These are phyloP conservation scores for Leptatherina wallacei DNA, from an alignment of 2,797 vertebrate genomes.

Conservation along the genomic window DNA sequence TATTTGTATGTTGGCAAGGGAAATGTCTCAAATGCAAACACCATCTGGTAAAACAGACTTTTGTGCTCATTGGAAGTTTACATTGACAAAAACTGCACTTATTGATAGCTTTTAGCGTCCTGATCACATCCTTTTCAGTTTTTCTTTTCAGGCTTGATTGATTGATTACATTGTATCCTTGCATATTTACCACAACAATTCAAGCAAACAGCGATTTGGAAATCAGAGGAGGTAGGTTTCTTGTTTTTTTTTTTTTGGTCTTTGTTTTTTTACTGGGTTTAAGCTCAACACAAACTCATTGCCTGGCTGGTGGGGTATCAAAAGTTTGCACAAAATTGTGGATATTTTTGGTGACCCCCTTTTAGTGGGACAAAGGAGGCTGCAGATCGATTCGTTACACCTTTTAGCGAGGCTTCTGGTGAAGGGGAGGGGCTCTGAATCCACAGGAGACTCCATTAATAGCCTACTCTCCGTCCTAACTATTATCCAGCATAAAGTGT, in stretches of 20 bases:
- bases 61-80: background rate
- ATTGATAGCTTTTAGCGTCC: background rate
- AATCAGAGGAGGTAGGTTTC: fast-evolving
- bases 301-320: conserved; percentile 1
- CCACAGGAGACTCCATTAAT: conserved; percentile 76
- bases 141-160: conserved; percentile 3
- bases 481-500: conserved; percentile 78
- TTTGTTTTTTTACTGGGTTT: background rate
- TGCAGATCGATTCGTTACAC: conserved; percentile 95
- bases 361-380: conserved; percentile 81
- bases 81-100: too few relatives aligned
- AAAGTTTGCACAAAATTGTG: conserved; percentile 50
- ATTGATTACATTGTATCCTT: conserved; percentile 2
- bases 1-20: background rate
- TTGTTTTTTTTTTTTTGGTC: too few relatives aligned
- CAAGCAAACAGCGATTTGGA: background rate
- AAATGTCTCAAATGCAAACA: background rate
- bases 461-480: conserved; percentile 72
- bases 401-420: conserved; percentile 90
- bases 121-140: background rate
- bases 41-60: background rate
- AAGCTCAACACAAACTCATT: background rate
- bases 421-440: conserved; percentile 93
- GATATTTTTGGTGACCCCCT: conserved; percentile 65
- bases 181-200: conserved; percentile 21